Conservation (phyloP, 2,113 vertebrate species). For the Tricholaema leucomelas region DNA sequence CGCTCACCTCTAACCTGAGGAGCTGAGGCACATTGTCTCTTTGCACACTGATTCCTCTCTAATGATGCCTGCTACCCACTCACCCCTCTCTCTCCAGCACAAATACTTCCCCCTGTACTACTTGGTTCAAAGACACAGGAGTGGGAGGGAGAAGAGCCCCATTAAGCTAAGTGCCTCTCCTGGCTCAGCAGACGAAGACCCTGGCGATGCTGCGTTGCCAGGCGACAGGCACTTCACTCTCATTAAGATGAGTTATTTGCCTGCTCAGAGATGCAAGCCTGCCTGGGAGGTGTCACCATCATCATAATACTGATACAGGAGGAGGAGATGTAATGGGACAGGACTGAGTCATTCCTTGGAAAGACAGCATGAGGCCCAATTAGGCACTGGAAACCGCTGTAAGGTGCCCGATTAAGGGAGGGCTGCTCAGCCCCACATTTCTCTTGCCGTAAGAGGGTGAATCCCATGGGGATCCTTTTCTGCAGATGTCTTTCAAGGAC, state of each 20-base stretch:
- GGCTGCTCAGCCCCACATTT: neutral
- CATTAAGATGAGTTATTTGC: constrained; percentile 51
- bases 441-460: neutral
- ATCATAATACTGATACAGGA: neutral
- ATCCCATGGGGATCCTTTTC: neutral
- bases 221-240: constrained; percentile 26
- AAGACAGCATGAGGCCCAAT: neutral
- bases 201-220: constrained; percentile 1
- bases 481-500: neutral
- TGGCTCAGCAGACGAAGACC: neutral
- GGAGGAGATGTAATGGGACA: constrained; percentile 12
- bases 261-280: neutral
- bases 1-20: neutral
- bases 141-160: neutral
- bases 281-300: constrained; percentile 11
- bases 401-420: neutral
- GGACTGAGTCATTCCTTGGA: neutral
- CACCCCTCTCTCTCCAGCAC: neutral
- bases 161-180: neutral
- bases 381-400: neutral
- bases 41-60: neutral
- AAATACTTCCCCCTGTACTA: neutral
- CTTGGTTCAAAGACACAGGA: neutral
- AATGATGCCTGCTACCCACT: neutral
- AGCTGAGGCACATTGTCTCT: neutral